Conservation (phyloP, 2,113 vertebrate species). For the Cardinalis cardinalis region DNA sequence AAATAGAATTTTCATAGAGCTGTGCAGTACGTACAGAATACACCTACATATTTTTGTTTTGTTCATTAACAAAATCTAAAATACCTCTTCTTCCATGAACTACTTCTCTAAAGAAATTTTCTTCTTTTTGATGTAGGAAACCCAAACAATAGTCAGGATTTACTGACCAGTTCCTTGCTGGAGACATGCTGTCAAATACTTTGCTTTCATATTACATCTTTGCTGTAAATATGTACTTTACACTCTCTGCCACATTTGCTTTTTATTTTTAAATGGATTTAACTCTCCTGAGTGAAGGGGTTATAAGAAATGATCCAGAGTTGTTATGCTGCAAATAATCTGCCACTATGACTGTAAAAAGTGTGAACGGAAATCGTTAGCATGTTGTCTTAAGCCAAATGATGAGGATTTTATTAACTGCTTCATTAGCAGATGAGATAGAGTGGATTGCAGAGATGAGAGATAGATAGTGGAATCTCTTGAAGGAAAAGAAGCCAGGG, state of each 20-base stretch:
- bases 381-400: conserved; percentile 40
- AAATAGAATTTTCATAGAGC: not conserved
- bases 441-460: not conserved
- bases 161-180: not conserved
- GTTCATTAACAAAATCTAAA: not conserved
- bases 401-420: conserved; percentile 43
- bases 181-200: not conserved
- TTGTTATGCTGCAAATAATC: conserved; percentile 31
- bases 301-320: conserved; percentile 14
- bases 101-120: not conserved
- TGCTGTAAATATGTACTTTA: conserved; percentile 12
- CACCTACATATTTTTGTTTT: not conserved
- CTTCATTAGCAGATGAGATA: conserved; percentile 27
- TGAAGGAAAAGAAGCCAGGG: not conserved
- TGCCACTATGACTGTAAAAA: conserved; percentile 32
- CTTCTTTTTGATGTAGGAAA: not conserved
- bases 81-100: not conserved
- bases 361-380: conserved; percentile 24
- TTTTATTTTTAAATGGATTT: conserved; percentile 18
- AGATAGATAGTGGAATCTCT: not conserved
- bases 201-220: not conserved
- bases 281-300: conserved; percentile 16
- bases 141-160: not conserved
- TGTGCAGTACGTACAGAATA: not conserved
- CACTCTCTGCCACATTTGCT: not conserved